Percentiles rank a stretch among this genome's conserved stretches.
Conservation (phyloP, 2,797 vertebrate species). For the Acrossocheilus fasciatus region DNA sequence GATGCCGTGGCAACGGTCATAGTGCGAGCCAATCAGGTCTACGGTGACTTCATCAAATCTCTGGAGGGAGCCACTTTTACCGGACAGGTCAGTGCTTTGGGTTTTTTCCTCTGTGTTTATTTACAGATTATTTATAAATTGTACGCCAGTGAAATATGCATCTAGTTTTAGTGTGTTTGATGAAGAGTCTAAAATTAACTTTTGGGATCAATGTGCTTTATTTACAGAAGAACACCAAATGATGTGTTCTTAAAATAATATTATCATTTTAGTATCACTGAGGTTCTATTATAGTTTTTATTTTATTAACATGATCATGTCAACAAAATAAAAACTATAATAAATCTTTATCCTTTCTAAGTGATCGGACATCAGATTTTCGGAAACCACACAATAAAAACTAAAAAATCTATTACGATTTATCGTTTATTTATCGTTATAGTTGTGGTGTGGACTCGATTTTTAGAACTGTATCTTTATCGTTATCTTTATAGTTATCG, state of each 20-base stretch:
- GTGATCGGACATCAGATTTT: background rate
- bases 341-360: too few relatives aligned
- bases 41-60: conserved; percentile 92
- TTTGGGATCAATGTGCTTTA: background rate
- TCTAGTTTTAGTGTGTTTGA: background rate
- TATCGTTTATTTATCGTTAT: too few relatives aligned
- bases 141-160: background rate
- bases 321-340: too few relatives aligned
- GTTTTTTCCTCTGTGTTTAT: background rate
- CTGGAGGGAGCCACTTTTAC: conserved; percentile 87
- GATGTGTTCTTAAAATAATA: background rate
- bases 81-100: conserved; percentile 85
- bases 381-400: background rate
- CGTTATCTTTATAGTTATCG: too few relatives aligned
- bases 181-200: background rate
- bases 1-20: conserved; percentile 93
- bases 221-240: background rate
- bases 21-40: conserved; percentile 93
- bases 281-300: background rate
- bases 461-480: too few relatives aligned
- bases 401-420: too few relatives aligned
- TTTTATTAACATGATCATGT: background rate
- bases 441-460: too few relatives aligned
- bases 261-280: background rate
- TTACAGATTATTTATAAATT: background rate